Evolutionary conservation across 2,888 invertebrate species (phyloP).

Genomic region (Rhagonycha fulva): DNA sequence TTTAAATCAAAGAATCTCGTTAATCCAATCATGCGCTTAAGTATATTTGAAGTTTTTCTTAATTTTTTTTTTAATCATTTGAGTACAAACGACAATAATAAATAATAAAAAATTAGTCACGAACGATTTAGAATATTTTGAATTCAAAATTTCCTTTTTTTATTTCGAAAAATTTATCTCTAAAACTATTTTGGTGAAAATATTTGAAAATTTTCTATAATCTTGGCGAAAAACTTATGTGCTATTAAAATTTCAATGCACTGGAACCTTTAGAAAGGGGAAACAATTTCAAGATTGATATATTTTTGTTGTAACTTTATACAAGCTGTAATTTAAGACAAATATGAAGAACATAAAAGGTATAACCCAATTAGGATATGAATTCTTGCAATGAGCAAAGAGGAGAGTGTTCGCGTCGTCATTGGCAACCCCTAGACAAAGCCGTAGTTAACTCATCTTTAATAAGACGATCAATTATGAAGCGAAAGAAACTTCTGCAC

Average conservation of each 20-base stretch:
- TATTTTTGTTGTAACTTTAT: background rate
- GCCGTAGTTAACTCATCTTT: constrained; percentile 56
- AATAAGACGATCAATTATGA: constrained; percentile 58
- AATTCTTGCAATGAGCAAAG: constrained; percentile 55
- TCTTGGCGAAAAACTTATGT: background rate
- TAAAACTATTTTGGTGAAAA: too few species aligned
- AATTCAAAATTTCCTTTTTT: too few species aligned
- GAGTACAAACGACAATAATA: too few species aligned
- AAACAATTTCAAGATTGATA: background rate
- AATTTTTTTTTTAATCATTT: too few species aligned
- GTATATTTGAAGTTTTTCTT: too few species aligned
- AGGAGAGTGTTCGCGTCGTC: constrained; percentile 43
- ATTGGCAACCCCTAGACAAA: constrained; percentile 53
- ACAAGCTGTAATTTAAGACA: constrained; percentile 38
- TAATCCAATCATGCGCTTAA: too few species aligned
- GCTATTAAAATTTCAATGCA: too few species aligned
- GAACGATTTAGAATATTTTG: too few species aligned
- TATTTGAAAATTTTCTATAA: too few species aligned
- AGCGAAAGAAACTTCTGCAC: constrained; percentile 52
- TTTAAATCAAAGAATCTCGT: too few species aligned
- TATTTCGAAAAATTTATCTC: too few species aligned
- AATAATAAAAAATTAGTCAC: too few species aligned
- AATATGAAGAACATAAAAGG: constrained; percentile 50
- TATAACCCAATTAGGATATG: constrained; percentile 56
- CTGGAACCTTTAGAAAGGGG: background rate